Percentiles rank a stretch among this genome's conserved stretches.
Conservation (phyloP, 2,113 vertebrate genomes). For the Tringa solitaria region DNA sequence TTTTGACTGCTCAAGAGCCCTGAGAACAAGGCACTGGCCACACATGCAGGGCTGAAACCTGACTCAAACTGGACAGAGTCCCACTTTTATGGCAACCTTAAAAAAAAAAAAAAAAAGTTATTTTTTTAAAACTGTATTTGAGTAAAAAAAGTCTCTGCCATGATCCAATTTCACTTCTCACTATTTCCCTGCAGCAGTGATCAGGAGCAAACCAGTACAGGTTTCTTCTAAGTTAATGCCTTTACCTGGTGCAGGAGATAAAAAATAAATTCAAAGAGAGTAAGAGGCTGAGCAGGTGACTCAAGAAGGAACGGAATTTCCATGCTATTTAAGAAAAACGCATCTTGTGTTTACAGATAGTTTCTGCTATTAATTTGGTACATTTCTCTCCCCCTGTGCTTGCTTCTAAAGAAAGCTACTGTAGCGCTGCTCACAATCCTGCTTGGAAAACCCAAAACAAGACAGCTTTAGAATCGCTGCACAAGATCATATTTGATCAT, state of each 20-base stretch:
- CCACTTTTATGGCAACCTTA: not conserved
- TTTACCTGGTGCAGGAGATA: not conserved
- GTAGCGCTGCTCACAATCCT: not conserved
- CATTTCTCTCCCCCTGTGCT: not conserved
- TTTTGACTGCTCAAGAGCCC: not conserved
- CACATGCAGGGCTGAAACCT: not conserved
- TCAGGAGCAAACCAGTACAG: not conserved
- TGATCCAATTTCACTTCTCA: not conserved
- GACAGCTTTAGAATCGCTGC: not conserved
- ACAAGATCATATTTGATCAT: not conserved
- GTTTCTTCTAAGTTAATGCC: not conserved
- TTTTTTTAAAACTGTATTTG: not conserved
- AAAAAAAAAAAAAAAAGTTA: not conserved
- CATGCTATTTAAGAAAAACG: fast-evolving
- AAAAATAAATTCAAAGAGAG: not conserved
- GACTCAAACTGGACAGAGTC: not conserved
- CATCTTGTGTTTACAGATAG: not conserved
- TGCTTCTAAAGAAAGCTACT: not conserved
- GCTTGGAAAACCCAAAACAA: not conserved
- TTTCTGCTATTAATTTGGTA: not conserved
- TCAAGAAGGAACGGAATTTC: not conserved
- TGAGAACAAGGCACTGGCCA: not conserved
- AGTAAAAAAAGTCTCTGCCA: not conserved
- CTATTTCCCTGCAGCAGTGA: not conserved
- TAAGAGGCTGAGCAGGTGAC: not conserved